A percentile compares a stretch with the other conserved stretches of the same genome.
phyloP scores from a whole-genome alignment of 2,797 vertebrate species.

The Siniperca obscura region DNA sequence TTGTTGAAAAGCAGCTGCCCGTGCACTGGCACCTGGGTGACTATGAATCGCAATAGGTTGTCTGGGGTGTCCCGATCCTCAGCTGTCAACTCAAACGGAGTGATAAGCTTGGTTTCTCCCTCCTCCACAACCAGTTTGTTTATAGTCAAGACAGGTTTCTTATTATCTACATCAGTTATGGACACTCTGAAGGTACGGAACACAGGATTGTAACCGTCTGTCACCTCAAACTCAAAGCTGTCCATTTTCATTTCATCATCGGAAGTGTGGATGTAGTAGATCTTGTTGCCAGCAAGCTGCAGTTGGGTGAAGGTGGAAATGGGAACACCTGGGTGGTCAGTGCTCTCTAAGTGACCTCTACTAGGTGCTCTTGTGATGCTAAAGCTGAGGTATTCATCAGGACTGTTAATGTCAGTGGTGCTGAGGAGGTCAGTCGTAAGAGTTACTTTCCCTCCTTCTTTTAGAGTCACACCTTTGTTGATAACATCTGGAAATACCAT shows the following conservation, averaged over 20 bases:
- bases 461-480: slow-evolving; percentile 91
- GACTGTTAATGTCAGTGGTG: slow-evolving; percentile 89
- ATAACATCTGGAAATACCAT: slow-evolving; percentile 89
- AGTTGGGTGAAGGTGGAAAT: slow-evolving; percentile 90
- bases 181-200: slow-evolving; percentile 90
- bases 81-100: slow-evolving; percentile 89
- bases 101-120: slow-evolving; percentile 89
- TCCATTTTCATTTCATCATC: slow-evolving; percentile 92
- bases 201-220: slow-evolving; percentile 88
- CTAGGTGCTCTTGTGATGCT: slow-evolving; percentile 88
- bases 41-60: slow-evolving; percentile 84
- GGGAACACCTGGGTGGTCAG: slow-evolving; percentile 86
- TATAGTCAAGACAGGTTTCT: slow-evolving; percentile 90
- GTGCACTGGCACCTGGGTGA: slow-evolving; percentile 89
- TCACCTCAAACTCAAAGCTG: slow-evolving; percentile 92
- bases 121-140: slow-evolving; percentile 85
- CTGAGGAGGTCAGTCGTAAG: slow-evolving; percentile 91
- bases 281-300: slow-evolving; percentile 90
- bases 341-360: slow-evolving; percentile 89
- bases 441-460: slow-evolving; percentile 89
- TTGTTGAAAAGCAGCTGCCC: slow-evolving; percentile 89
- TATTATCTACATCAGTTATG: slow-evolving; percentile 90
- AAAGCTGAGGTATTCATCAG: slow-evolving; percentile 88
- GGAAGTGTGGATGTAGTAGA: slow-evolving; percentile 90
- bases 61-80: slow-evolving; percentile 90